phyloP scores from a whole-genome alignment of 1,140 invertebrate species.

The Heterodera schachtii region DNA sequence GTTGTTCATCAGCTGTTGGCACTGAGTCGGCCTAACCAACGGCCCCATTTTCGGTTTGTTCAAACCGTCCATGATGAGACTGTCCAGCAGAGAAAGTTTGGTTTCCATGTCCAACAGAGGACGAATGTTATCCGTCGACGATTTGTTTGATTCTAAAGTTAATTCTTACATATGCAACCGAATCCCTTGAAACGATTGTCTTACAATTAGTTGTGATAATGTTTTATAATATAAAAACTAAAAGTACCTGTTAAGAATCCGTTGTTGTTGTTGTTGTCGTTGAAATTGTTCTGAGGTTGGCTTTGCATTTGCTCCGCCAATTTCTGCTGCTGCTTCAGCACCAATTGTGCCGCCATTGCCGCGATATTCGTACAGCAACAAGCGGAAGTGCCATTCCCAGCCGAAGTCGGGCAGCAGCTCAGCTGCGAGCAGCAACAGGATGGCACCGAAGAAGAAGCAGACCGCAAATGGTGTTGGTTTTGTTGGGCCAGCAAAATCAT shows the following conservation, averaged over 20 bases:
- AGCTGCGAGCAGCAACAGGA: background rate
- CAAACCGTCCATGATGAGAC: background rate
- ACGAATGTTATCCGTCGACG: conserved; percentile 6
- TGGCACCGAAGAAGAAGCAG: background rate
- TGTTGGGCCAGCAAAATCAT: background rate
- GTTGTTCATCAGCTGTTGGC: background rate
- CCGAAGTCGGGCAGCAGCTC: background rate
- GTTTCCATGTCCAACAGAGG: conserved; percentile 9
- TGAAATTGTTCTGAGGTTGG: too few species aligned
- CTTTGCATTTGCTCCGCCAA: background rate
- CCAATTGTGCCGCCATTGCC: conserved; percentile 26
- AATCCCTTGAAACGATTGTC: too few species aligned
- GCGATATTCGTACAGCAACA: conserved; percentile 23
- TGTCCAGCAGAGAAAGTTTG: background rate
- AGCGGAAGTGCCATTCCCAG: background rate
- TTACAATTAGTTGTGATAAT: too few species aligned
- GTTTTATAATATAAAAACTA: too few species aligned
- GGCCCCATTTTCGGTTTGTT: background rate
- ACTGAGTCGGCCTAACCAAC: background rate
- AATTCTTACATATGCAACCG: too few species aligned
- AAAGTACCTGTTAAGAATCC: background rate
- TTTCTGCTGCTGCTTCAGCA: conserved; percentile 20
- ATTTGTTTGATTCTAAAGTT: background rate
- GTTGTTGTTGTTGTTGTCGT: background rate
- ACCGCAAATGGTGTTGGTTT: background rate